Conservation (phyloP, 2,888 invertebrate genomes). For the Allacma fusca region DNA sequence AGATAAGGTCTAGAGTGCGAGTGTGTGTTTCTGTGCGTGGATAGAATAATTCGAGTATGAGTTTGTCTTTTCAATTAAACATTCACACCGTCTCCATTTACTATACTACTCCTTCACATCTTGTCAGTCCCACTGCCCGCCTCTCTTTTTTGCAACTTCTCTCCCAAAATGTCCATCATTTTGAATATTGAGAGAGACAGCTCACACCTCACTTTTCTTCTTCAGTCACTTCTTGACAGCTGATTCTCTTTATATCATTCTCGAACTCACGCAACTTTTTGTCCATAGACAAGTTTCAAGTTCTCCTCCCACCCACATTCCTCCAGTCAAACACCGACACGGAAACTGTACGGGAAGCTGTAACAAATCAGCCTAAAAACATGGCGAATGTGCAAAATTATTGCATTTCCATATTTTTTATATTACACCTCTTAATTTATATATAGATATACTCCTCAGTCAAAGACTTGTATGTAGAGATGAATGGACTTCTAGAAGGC, state of each 20-base stretch:
- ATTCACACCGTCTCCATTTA: background rate
- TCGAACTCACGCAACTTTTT: background rate
- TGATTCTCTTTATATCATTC: background rate
- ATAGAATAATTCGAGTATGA: background rate
- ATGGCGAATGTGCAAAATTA: too few species aligned
- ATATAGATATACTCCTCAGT: too few species aligned
- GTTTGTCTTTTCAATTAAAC: background rate
- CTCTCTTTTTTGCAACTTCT: conserved; percentile 2
- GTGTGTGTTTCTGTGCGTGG: background rate
- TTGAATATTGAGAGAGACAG: background rate
- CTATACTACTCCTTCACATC: background rate
- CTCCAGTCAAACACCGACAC: too few species aligned
- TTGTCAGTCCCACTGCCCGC: conserved; percentile 9
- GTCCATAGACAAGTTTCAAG: background rate
- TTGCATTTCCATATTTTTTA: too few species aligned
- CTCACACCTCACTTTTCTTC: conserved; percentile 16
- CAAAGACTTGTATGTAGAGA: too few species aligned
- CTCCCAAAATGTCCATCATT: background rate
- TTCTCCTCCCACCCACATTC: background rate
- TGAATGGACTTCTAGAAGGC: too few species aligned
- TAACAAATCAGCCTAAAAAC: too few species aligned
- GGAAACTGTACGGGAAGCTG: too few species aligned
- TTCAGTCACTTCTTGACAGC: background rate
- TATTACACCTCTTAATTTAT: too few species aligned
- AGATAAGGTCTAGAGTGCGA: conserved; percentile 22